Evolutionary conservation across 1,140 invertebrate genomes (phyloP).

Genomic region (Penaeus vannamei): DNA sequence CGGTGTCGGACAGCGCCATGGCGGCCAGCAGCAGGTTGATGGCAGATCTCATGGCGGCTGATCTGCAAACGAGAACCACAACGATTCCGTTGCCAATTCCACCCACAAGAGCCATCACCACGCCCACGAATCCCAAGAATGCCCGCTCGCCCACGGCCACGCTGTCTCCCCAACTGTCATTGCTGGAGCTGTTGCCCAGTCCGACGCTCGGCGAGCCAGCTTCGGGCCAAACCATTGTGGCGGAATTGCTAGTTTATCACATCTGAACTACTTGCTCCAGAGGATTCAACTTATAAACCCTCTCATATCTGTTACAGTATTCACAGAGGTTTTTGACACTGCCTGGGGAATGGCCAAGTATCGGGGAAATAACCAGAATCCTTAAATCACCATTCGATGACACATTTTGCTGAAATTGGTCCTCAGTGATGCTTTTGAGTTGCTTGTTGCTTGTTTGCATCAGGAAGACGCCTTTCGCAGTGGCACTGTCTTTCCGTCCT

Average conservation of each 20-base stretch:
- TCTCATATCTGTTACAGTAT: too few species aligned
- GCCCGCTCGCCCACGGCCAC: constrained; percentile 34
- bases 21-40: constrained; percentile 42
- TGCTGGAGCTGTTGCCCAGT: not conserved
- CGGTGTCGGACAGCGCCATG: constrained; percentile 33
- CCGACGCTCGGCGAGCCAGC: not conserved
- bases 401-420: too few species aligned
- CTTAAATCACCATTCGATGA: too few species aligned
- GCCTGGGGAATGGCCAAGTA: too few species aligned
- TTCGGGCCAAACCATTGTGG: not conserved
- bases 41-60: constrained; percentile 18
- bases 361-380: too few species aligned
- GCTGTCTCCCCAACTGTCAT: not conserved
- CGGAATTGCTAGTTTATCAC: not conserved
- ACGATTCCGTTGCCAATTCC: constrained; percentile 36
- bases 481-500: too few species aligned
- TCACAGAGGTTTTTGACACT: too few species aligned
- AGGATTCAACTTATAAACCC: too few species aligned
- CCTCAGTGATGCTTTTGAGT: too few species aligned
- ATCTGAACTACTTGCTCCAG: too few species aligned
- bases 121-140: constrained; percentile 25
- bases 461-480: too few species aligned
- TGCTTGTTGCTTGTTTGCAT: too few species aligned
- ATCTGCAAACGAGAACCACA: constrained; percentile 10
- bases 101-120: constrained; percentile 42